phyloP scores from a whole-genome alignment of 1,140 invertebrate species.

The Lasioglossum albipes region DNA sequence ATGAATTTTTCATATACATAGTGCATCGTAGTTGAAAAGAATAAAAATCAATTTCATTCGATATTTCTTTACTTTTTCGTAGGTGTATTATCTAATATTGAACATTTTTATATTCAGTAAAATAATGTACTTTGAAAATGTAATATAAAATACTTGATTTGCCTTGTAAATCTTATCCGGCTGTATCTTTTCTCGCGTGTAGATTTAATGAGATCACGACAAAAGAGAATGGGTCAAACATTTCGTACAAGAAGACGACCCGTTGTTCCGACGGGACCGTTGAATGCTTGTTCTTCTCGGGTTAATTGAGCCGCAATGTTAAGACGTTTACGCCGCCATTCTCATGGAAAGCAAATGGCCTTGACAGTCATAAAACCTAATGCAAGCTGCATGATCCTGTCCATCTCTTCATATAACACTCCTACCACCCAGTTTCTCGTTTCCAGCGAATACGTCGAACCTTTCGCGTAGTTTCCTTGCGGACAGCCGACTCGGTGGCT shows the following conservation, averaged over 20 bases:
- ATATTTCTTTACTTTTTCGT: no score
- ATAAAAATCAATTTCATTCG: no score
- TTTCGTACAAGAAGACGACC: constrained; percentile 1
- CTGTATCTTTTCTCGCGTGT: no score
- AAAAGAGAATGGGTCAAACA: no score
- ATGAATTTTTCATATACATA: no score
- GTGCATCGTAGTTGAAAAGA: no score
- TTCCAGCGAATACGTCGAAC: constrained; percentile 20
- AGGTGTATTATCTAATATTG: no score
- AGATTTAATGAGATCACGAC: no score
- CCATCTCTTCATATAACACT: not conserved
- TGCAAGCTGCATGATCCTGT: constrained; percentile 22
- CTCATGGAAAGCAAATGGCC: constrained; percentile 52
- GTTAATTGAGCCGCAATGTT: constrained; percentile 40
- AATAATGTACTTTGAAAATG: no score
- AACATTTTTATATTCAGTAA: no score
- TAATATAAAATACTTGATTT: no score
- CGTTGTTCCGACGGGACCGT: not conserved
- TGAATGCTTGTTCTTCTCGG: constrained; percentile 21
- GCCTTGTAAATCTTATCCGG: no score
- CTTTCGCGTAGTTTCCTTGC: constrained; percentile 31
- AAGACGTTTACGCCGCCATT: constrained; percentile 26
- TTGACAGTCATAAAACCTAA: constrained; percentile 48
- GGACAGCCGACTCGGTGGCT: not conserved
- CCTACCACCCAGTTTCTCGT: constrained; percentile 16